Conservation (phyloP, 2,113 vertebrate genomes). For the Irena cyanogastra region DNA sequence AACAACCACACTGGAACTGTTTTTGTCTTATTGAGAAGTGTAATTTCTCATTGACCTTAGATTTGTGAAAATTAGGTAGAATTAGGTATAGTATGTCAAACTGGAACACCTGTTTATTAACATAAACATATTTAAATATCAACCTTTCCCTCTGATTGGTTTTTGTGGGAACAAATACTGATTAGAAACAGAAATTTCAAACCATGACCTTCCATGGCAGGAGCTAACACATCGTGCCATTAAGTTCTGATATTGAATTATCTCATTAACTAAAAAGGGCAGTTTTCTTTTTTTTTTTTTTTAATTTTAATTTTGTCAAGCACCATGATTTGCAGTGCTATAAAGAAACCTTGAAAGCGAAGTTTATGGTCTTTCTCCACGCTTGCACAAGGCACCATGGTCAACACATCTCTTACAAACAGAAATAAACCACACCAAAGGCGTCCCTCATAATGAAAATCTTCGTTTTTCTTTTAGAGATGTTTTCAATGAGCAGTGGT, state of each 20-base stretch:
- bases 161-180: conserved; percentile 62
- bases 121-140: conserved; percentile 76
- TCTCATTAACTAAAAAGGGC: conserved; percentile 44
- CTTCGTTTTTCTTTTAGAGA: neutral
- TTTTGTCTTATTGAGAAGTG: conserved; percentile 16
- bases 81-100: conserved; percentile 60
- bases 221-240: conserved; percentile 5
- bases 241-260: conserved; percentile 25
- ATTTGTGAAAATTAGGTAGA: conserved; percentile 59
- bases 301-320: neutral
- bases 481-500: neutral
- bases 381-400: neutral
- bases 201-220: conserved; percentile 63
- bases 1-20: neutral
- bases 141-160: conserved; percentile 74
- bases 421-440: neutral
- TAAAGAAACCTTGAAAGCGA: neutral
- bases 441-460: neutral
- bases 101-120: conserved; percentile 69
- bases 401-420: neutral
- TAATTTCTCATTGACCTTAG: conserved; percentile 64
- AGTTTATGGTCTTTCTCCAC: neutral
- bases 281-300: neutral
- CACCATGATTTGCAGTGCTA: neutral
- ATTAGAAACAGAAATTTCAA: conserved; percentile 68